These are phyloP conservation scores for Erpetoichthys calabaricus DNA, from an alignment of 2,797 vertebrate genomes.

Conservation along the genomic window DNA sequence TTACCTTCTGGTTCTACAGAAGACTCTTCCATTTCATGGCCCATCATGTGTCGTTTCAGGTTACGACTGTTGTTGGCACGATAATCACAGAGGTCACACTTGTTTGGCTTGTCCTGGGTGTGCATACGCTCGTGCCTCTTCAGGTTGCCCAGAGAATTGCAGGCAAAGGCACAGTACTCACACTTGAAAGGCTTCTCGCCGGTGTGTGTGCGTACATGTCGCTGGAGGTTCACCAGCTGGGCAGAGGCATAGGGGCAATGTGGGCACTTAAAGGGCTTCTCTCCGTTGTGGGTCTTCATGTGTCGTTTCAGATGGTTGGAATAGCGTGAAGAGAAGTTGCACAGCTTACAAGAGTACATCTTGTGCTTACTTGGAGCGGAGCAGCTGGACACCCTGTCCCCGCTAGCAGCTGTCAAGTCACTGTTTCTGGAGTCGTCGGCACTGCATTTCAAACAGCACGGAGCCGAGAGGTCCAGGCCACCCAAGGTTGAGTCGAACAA, in stretches of 20 bases:
- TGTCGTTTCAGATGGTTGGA: slow-evolving; percentile 95
- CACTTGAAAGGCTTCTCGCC: slow-evolving; percentile 92
- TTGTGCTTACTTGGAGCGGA: slow-evolving; percentile 33
- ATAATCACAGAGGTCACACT: slow-evolving; percentile 51
- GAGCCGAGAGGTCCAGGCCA: slow-evolving; percentile 47
- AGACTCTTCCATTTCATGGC: slow-evolving; percentile 28
- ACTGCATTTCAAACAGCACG: slow-evolving; percentile 50
- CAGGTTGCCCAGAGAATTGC: slow-evolving; percentile 90
- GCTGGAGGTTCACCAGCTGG: slow-evolving; percentile 87
- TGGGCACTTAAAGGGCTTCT: slow-evolving; percentile 82
- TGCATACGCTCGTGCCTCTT: slow-evolving; percentile 85
- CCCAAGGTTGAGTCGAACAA: slow-evolving; percentile 47
- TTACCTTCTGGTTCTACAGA: slow-evolving; percentile 21
- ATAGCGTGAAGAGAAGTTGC: slow-evolving; percentile 84
- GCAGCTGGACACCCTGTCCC: slow-evolving; percentile 11
- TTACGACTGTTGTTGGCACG: slow-evolving; percentile 51
- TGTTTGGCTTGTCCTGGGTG: slow-evolving; percentile 55
- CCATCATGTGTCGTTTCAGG: slow-evolving; percentile 42
- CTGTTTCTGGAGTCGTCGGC: slow-evolving; percentile 1
- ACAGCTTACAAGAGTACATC: slow-evolving; percentile 75
- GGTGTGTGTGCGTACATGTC: slow-evolving; percentile 84
- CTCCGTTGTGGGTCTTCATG: slow-evolving; percentile 90
- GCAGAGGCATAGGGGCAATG: slow-evolving; percentile 83
- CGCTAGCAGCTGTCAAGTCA: neutral
- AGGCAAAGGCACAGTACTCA: slow-evolving; percentile 74